phyloP scores from a whole-genome alignment of 2,113 vertebrate genomes.

The Brachirus orientalis region DNA sequence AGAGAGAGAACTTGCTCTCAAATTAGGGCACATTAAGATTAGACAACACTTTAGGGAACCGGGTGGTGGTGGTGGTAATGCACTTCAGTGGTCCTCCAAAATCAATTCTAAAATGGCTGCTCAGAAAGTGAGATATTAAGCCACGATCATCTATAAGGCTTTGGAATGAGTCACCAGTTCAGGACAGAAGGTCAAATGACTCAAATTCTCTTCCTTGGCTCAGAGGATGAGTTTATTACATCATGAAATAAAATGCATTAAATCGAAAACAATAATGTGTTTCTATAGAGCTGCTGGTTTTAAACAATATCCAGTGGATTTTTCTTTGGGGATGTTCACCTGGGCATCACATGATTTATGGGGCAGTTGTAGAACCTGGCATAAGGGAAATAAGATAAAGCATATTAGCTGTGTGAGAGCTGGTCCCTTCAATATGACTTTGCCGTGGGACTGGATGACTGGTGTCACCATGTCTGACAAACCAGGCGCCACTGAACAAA shows the following conservation, averaged over 20 bases:
- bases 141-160: conserved; percentile 25
- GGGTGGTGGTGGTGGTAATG: conserved; percentile 39
- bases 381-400: conserved; percentile 61
- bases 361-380: conserved; percentile 24
- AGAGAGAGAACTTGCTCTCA: conserved; percentile 23
- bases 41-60: conserved; percentile 41
- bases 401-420: conserved; percentile 46
- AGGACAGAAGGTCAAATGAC: conserved; percentile 18
- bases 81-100: conserved; percentile 27
- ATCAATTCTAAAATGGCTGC: conserved; percentile 42
- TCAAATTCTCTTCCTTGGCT: not conserved
- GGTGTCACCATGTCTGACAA: conserved; percentile 68
- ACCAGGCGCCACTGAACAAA: conserved; percentile 61
- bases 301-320: not conserved
- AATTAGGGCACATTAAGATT: conserved; percentile 45
- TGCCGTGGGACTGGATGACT: conserved; percentile 60
- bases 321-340: conserved; percentile 29
- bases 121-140: conserved; percentile 31
- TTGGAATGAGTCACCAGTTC: conserved; percentile 24
- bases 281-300: not conserved
- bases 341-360: conserved; percentile 28
- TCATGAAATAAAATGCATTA: conserved; percentile 14
- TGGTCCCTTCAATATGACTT: conserved; percentile 33
- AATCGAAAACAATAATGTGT: not conserved
- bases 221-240: conserved; percentile 10